Conservation (phyloP, 2,797 vertebrate species). For the Lycodopsis pacificus region DNA sequence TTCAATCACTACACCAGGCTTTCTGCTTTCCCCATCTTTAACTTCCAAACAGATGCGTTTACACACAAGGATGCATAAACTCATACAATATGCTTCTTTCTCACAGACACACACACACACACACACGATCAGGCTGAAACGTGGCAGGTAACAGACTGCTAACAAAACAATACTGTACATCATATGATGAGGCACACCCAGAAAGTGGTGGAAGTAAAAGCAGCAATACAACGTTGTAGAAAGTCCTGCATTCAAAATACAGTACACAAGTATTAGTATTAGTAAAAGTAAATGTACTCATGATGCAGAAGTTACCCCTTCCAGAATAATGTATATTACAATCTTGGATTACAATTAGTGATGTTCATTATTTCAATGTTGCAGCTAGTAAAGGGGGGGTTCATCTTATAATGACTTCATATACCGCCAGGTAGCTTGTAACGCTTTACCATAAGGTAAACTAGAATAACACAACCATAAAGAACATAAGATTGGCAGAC, state of each 20-base stretch:
- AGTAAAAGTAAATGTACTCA: background rate
- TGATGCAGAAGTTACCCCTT: background rate
- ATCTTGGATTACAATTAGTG: no score
- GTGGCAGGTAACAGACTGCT: constrained; percentile 30
- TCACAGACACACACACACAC: background rate
- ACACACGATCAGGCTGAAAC: constrained; percentile 15
- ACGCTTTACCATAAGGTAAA: background rate
- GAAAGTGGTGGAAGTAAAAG: background rate
- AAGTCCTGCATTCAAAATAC: background rate
- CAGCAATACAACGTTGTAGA: background rate
- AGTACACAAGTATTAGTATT: background rate
- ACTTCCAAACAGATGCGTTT: constrained; percentile 41
- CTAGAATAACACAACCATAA: constrained; percentile 1
- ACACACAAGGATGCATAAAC: constrained; percentile 17
- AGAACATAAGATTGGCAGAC: background rate
- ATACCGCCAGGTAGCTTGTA: background rate
- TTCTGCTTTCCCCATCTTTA: constrained; percentile 46
- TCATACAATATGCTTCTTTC: background rate
- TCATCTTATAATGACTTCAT: background rate
- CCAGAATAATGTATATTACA: background rate
- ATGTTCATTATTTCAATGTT: background rate
- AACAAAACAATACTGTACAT: constrained; percentile 20
- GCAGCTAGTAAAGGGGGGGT: background rate
- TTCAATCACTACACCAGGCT: constrained; percentile 63
- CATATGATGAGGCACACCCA: constrained; percentile 1